Evolutionary conservation across 2,888 invertebrate species (phyloP), one percentile per base, ranked within the genome.

Genomic region (Drosophila recens): DNA sequence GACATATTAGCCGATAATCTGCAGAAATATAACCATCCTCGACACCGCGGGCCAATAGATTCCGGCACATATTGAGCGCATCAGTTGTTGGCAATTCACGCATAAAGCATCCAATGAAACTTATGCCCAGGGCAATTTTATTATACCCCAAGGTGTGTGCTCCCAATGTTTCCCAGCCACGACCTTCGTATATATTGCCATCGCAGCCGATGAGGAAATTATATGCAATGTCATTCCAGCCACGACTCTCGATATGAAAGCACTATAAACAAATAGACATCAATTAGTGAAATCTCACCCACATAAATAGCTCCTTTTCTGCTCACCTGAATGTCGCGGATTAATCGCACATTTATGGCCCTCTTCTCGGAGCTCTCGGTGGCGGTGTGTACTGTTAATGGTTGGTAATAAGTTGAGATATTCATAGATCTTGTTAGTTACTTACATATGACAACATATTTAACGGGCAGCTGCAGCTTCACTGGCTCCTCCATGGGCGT

Each of bases 121-220:
- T 91, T 45, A 94, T 93, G n/a, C 94, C 94, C 27, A 94, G 81
- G 2, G 93, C 92, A 57, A 89, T 91, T 40, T 78, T 90, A 79
- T 95, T 95, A 74, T 94, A 95, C 34, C 93, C 92, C 59, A 91
- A 89, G 0, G 94, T 93, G 72, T 94, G 94, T 0, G 94, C 93
- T 1, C 94, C 94, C 62, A 93, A 92, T 1, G 91, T 89, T 3
- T 91, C 91, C 94, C 94, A 95, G 1, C 94, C 94, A 59, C 93
- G 90, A 6, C 94, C 95, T 89, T 94, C 94, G 76, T 94, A 95
- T 1, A 94, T 90, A 46, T 93, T 93, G 23, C 94, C 94, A 87
- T 94, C 94, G 13, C 93, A 93, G 34, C 94, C 94, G 57, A 95
- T 91, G 11, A 95, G 73, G 73, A 94, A 95, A 79, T 94, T 95